phyloP scores from a whole-genome alignment of 2,888 invertebrate species.

The Digitonthophagus gazella region DNA sequence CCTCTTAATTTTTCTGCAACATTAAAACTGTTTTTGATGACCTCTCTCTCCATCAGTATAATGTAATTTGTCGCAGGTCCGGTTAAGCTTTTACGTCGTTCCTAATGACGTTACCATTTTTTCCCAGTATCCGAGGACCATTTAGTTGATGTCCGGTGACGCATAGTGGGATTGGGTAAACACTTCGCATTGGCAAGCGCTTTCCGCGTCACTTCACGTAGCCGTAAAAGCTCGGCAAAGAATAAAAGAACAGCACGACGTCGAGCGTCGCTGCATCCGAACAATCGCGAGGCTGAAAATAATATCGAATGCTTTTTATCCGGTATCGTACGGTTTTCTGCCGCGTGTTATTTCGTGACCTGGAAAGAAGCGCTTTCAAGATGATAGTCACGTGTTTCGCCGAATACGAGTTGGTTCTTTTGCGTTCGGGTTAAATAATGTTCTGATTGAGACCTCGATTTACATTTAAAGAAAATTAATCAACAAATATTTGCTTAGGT shows the following conservation, averaged over 20 bases:
- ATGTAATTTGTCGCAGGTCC: background rate
- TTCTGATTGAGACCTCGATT: background rate
- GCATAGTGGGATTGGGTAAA: background rate
- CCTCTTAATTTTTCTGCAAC: background rate
- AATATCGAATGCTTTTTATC: background rate
- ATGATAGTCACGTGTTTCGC: background rate
- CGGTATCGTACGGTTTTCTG: background rate
- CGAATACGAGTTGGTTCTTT: background rate
- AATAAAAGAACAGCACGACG: background rate
- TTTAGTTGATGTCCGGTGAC: background rate
- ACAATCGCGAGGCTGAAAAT: background rate
- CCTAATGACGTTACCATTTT: background rate
- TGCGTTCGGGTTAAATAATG: background rate
- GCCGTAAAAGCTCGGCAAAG: background rate
- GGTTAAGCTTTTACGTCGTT: background rate
- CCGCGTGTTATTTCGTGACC: background rate
- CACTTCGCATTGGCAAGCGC: background rate
- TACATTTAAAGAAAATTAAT: background rate
- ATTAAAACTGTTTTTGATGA: background rate
- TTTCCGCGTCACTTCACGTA: too few species aligned
- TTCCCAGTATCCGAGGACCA: background rate
- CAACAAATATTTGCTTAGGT: background rate
- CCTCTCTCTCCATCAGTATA: background rate
- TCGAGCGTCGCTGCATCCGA: background rate
- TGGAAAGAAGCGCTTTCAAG: background rate